A percentile compares a stretch with the other conserved stretches of the same genome.
phyloP scores from a whole-genome alignment of 2,888 invertebrate species.

The Calliopum simillimum region DNA sequence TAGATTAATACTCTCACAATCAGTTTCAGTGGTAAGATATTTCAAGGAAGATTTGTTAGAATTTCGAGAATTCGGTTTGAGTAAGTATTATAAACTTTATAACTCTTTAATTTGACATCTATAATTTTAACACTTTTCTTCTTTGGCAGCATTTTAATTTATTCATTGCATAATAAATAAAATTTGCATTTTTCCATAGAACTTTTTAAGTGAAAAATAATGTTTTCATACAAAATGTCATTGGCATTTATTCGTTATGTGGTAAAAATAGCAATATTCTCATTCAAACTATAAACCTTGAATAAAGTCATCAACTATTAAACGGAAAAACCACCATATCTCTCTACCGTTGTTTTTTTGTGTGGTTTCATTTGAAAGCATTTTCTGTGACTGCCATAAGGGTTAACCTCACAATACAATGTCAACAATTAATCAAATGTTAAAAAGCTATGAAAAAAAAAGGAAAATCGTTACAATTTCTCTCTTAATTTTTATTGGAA shows the following conservation, averaged over 20 bases:
- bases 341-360: background rate
- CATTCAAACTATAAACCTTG: no score
- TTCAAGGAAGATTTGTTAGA: background rate
- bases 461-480: background rate
- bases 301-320: no score
- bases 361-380: background rate
- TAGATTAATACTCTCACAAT: background rate
- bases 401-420: constrained; percentile 9
- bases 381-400: background rate
- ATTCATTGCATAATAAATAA: no score
- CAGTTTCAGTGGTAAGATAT: background rate
- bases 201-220: no score
- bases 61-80: background rate
- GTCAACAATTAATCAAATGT: constrained; percentile 16
- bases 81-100: background rate
- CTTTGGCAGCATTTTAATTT: no score
- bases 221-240: no score
- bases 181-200: no score
- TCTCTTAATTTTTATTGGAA: no score
- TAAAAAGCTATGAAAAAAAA: constrained; percentile 4
- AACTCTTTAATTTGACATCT: background rate
- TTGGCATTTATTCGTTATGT: no score
- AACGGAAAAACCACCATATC: no score
- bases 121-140: background rate
- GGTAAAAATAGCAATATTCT: no score